These are phyloP conservation scores for Melanotaenia maccullochi DNA, from an alignment of 2,797 vertebrate genomes.

Conservation along the genomic window DNA sequence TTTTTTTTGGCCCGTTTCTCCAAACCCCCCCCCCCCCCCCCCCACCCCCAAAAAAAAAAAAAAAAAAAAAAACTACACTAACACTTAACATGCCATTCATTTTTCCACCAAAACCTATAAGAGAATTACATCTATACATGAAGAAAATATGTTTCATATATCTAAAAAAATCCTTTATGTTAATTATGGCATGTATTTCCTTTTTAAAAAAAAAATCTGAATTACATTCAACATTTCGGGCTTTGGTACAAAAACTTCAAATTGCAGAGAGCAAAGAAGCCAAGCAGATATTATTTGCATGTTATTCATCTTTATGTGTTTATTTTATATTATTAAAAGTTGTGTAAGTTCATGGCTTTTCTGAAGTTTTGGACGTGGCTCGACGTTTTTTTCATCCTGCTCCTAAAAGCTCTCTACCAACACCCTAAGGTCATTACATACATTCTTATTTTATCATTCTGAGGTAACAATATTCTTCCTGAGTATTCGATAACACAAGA, in stretches of 20 bases:
- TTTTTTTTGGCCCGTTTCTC: no score
- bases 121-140: conserved; percentile 78
- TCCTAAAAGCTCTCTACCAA: conserved; percentile 73
- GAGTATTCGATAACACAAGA: conserved; percentile 80
- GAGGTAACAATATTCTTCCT: conserved; percentile 84
- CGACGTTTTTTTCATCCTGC: conserved; percentile 41
- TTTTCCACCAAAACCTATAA: conserved; percentile 76
- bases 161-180: conserved; percentile 79
- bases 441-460: conserved; percentile 81
- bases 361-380: conserved; percentile 71
- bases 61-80: conserved; percentile 61
- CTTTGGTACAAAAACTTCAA: conserved; percentile 72
- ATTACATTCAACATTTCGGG: conserved; percentile 83
- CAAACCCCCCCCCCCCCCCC: conserved; percentile 42
- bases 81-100: conserved; percentile 74
- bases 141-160: conserved; percentile 79
- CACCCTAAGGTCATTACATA: conserved; percentile 76
- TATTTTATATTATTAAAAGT: conserved; percentile 54
- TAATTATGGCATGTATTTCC: conserved; percentile 79
- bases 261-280: conserved; percentile 69
- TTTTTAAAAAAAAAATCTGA: conserved; percentile 76
- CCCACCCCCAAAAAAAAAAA: conserved; percentile 51
- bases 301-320: conserved; percentile 21
- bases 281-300: conserved; percentile 27
- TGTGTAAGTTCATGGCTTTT: conserved; percentile 66